Evolutionary conservation across 2,888 invertebrate species (phyloP), one percentile per base, ranked within the genome.

Genomic region (Coleophora deauratella): DNA sequence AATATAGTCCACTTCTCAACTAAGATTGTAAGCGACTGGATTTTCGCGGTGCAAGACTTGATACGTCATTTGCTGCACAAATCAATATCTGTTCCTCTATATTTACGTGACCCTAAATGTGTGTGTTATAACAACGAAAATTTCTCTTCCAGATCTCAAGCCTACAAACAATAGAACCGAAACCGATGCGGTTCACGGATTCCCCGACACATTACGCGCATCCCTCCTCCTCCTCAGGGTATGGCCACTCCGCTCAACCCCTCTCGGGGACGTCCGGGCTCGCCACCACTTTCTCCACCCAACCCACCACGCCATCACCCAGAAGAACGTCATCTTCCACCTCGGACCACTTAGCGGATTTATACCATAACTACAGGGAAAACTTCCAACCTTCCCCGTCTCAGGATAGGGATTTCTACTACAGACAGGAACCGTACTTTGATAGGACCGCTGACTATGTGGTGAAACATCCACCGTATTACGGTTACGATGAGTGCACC

Each of bases 161-260:
- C 37, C 64, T 88, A 8, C 88, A 87, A 58, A 65, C 81, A 12
- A 87, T 87, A 39, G 89, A 89, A 47, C 87, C 87, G 52, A 89
- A 91, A 55, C 91, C 93, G 1, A 73, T 92, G 37, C 82, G 92
- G 41, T 92, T 92, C 72, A 91, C 92, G 0, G 93, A 94, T 68
- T 91, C 92, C 1, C 92, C 91, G 10, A 91, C 90, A 43, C 92
- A 91, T 59, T 91, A 91, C 68, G 86, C 87, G 3, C 86, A 79
- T 41, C 69, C 84, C 3, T 87, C 84, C 35, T 81, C 87, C 0
- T 82, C 86, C 0, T 84, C 85, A 0, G 84, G 81, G 11, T 82
- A 80, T 62, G 88, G 86, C 0, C 77, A 84, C 43, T 87, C 88
- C 1, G 87, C 76, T 0, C 80, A 62, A 31, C 88, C 88, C 0